These are phyloP conservation scores for Pimpla rufipes DNA, from an alignment of 2,888 invertebrate species.

Conservation along the genomic window DNA sequence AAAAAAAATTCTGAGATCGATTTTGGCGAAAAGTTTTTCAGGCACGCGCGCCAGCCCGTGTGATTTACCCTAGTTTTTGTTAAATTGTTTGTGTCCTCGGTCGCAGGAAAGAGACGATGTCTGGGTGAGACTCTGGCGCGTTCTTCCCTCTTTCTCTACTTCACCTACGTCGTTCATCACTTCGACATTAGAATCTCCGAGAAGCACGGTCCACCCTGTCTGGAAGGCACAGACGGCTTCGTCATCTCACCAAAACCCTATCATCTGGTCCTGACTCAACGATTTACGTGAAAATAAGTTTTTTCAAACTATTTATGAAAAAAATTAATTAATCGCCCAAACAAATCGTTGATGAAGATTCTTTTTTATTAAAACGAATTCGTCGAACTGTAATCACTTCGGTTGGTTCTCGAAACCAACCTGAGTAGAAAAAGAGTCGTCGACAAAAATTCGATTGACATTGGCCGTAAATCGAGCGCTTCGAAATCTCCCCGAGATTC, in stretches of 20 bases:
- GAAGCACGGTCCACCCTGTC: slow-evolving; percentile 84
- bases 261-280: slow-evolving; percentile 79
- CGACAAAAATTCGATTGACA: too few relatives aligned
- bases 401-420: neutral
- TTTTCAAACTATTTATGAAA: neutral
- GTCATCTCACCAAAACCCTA: slow-evolving; percentile 87
- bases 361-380: neutral
- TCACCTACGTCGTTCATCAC: slow-evolving; percentile 84
- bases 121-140: slow-evolving; percentile 86
- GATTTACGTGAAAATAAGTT: slow-evolving; percentile 12
- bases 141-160: slow-evolving; percentile 84
- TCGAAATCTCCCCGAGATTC: neutral
- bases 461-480: neutral
- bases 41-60: too few relatives aligned
- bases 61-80: too few relatives aligned
- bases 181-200: slow-evolving; percentile 82
- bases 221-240: slow-evolving; percentile 87
- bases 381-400: too few relatives aligned
- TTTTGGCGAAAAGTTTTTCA: too few relatives aligned
- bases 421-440: too few relatives aligned
- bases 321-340: neutral
- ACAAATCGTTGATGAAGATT: neutral
- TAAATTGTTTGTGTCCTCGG: slow-evolving; percentile 25
- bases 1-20: too few relatives aligned
- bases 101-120: slow-evolving; percentile 85